Percentiles rank a stretch among this genome's conserved stretches.
phyloP scores from a whole-genome alignment of 2,113 vertebrate genomes.

The Coracopsis vasa region DNA sequence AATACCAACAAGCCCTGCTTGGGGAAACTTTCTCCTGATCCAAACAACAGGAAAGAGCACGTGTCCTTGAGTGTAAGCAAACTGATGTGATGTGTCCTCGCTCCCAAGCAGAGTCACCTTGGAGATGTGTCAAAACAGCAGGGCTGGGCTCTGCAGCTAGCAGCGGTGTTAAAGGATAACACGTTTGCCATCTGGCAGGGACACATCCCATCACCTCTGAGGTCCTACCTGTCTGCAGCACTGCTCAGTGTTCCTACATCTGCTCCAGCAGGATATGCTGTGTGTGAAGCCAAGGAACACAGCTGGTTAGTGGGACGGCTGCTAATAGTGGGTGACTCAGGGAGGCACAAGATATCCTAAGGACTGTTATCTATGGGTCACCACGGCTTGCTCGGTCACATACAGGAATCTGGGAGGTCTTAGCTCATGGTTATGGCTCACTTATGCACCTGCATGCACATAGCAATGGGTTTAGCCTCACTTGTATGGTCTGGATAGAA shows the following conservation, averaged over 20 bases:
- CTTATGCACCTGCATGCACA: background rate
- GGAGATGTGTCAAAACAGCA: constrained; percentile 24
- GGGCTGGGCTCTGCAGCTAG: background rate
- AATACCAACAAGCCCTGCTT: background rate
- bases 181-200: constrained; percentile 20
- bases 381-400: background rate
- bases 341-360: background rate
- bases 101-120: background rate
- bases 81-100: background rate
- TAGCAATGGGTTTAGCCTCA: background rate
- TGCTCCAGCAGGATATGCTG: accelerated
- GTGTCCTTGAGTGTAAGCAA: background rate
- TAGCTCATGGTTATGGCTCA: background rate
- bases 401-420: background rate
- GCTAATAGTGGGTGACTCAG: background rate
- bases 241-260: accelerated
- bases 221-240: background rate
- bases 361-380: background rate
- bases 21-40: background rate
- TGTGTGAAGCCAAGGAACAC: accelerated
- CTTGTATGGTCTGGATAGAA: background rate
- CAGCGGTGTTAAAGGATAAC: background rate
- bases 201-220: background rate
- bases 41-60: background rate
- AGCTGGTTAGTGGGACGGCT: background rate